These are phyloP conservation scores for Carposina sasakii DNA, from an alignment of 1,140 invertebrate genomes.

Conservation along the genomic window DNA sequence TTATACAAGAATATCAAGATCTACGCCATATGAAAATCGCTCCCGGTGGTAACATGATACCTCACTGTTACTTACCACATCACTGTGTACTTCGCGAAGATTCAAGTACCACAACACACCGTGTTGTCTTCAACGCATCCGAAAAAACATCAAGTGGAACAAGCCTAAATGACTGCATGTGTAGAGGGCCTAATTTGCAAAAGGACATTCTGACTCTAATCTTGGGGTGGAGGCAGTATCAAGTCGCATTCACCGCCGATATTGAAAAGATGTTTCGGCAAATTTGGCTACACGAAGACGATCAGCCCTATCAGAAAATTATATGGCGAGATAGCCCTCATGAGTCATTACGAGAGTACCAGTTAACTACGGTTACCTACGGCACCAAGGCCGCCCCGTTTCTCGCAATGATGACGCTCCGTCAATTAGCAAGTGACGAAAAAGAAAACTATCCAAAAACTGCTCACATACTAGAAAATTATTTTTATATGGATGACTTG, in stretches of 20 bases:
- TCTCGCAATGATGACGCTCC: conserved; percentile 1
- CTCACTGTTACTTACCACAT: neutral
- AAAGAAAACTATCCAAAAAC: neutral
- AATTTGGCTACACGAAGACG: neutral
- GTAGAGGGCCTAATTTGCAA: conserved; percentile 6
- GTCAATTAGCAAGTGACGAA: conserved; percentile 2
- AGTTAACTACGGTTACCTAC: neutral
- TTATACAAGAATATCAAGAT: conserved; percentile 3
- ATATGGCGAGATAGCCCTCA: neutral
- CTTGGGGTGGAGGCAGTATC: neutral
- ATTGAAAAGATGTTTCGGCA: conserved; percentile 3
- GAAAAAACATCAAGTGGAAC: neutral
- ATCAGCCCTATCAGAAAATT: conserved; percentile 1
- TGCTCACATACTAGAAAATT: neutral
- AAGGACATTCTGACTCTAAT: neutral
- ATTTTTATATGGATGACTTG: conserved; percentile 4
- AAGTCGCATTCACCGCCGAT: neutral
- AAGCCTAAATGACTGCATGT: conserved; percentile 7
- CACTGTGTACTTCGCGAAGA: neutral
- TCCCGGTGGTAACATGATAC: neutral
- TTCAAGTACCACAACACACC: neutral
- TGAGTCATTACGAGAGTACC: neutral
- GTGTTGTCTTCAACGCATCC: conserved; percentile 3
- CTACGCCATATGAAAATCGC: conserved; percentile 2
- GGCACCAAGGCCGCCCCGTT: conserved; percentile 5